These are phyloP conservation scores for Crenichthys baileyi DNA, from an alignment of 2,797 vertebrate species.

Conservation along the genomic window DNA sequence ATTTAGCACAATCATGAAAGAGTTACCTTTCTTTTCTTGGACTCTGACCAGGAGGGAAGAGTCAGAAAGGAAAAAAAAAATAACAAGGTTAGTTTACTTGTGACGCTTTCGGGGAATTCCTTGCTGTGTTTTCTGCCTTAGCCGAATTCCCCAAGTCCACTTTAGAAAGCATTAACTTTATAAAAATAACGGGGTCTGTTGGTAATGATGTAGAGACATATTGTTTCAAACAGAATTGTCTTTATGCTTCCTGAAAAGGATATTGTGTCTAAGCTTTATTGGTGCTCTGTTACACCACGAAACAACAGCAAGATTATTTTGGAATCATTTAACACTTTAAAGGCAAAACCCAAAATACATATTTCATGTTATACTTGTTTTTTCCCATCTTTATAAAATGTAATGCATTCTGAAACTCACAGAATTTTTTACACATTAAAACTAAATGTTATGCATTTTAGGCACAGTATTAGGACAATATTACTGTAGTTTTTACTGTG, in stretches of 20 bases:
- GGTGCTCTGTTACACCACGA: not conserved
- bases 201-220: constrained; percentile 10
- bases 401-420: not conserved
- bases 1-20: not conserved
- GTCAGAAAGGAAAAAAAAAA: constrained; percentile 32
- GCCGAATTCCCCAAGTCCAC: constrained; percentile 41
- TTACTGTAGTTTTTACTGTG: not conserved
- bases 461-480: not conserved
- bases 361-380: not conserved
- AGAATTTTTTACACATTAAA: not conserved
- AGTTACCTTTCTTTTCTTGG: constrained; percentile 24
- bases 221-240: constrained; percentile 4
- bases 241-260: not conserved
- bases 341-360: not conserved
- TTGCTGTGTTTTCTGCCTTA: constrained; percentile 55
- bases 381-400: not conserved
- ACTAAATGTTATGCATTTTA: not conserved
- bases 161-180: constrained; percentile 7
- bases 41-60: constrained; percentile 51
- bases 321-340: not conserved
- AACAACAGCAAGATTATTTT: not conserved
- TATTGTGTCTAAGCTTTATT: not conserved
- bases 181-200: constrained; percentile 9
- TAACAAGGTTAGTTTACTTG: constrained; percentile 67
- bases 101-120: constrained; percentile 75